phyloP scores from a whole-genome alignment of 2,113 vertebrate genomes.

The Phyllostomus hastatus region DNA sequence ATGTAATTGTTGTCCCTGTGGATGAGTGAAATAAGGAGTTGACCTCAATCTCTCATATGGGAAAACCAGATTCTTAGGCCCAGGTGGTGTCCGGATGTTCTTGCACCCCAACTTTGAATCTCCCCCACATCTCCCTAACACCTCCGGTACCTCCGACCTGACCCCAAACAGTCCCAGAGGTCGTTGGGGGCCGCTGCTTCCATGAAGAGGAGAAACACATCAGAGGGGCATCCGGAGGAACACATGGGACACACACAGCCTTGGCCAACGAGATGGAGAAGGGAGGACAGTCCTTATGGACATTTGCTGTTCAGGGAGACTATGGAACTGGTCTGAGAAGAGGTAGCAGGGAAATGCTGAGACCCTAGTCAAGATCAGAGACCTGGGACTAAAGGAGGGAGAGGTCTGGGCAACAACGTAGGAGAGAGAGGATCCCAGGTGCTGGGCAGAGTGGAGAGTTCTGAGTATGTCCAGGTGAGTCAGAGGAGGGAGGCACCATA shows the following conservation, averaged over 20 bases:
- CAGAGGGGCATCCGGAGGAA: too few species aligned
- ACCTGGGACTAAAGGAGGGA: neutral
- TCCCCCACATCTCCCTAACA: neutral
- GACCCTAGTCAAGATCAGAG: neutral
- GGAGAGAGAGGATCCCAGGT: neutral
- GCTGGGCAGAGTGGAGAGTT: neutral
- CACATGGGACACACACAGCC: neutral
- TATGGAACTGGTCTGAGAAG: accelerated
- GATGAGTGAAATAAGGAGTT: neutral
- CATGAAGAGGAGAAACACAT: neutral
- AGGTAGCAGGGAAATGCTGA: neutral
- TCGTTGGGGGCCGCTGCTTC: neutral
- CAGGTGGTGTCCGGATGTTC: neutral
- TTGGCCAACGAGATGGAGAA: neutral
- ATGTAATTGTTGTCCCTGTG: neutral
- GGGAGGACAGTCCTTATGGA: neutral
- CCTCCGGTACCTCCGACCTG: neutral
- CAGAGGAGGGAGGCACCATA: accelerated
- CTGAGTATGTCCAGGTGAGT: accelerated
- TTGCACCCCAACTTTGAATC: neutral
- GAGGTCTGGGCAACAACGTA: neutral
- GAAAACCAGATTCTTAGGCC: neutral
- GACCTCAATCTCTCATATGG: neutral
- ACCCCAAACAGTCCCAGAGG: neutral
- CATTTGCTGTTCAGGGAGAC: neutral